Evolutionary conservation across 2,113 vertebrate species (phyloP).

Genomic region (Zosterops borbonicus): DNA sequence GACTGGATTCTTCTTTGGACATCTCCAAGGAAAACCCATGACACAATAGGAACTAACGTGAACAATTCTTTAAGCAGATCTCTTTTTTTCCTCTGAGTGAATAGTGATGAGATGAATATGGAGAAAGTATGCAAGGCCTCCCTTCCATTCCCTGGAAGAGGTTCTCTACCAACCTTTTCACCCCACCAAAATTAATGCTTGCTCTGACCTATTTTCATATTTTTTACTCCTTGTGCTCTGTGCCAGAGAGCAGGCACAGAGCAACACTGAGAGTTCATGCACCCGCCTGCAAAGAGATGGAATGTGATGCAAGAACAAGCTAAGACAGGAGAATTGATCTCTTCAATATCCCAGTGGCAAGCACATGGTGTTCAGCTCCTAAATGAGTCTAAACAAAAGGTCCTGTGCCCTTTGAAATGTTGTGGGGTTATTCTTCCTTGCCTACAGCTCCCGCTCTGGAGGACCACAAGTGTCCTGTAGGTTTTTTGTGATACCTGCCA

Average conservation of each 20-base stretch:
- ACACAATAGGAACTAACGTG: neutral
- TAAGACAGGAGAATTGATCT: conserved; percentile 25
- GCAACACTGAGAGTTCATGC: neutral
- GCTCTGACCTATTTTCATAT: neutral
- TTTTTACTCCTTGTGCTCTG: neutral
- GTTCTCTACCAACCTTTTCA: neutral
- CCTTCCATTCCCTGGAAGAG: neutral
- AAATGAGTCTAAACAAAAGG: neutral
- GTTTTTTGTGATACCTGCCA: neutral
- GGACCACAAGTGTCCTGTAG: neutral
- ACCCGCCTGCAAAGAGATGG: neutral
- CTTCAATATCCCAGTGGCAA: neutral
- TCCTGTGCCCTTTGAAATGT: neutral
- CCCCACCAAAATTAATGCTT: neutral
- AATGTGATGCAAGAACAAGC: neutral
- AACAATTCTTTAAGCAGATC: neutral
- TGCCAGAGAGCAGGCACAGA: neutral
- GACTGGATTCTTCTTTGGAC: conserved; percentile 2
- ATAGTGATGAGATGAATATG: neutral
- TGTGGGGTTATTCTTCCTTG: neutral
- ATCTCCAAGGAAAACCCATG: neutral
- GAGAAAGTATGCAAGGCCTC: neutral
- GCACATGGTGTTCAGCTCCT: neutral
- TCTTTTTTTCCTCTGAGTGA: neutral
- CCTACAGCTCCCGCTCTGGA: neutral